A percentile compares a stretch with the other conserved stretches of the same genome.
phyloP scores from a whole-genome alignment of 1,140 invertebrate species.

The Philopotamus ludificatus region DNA sequence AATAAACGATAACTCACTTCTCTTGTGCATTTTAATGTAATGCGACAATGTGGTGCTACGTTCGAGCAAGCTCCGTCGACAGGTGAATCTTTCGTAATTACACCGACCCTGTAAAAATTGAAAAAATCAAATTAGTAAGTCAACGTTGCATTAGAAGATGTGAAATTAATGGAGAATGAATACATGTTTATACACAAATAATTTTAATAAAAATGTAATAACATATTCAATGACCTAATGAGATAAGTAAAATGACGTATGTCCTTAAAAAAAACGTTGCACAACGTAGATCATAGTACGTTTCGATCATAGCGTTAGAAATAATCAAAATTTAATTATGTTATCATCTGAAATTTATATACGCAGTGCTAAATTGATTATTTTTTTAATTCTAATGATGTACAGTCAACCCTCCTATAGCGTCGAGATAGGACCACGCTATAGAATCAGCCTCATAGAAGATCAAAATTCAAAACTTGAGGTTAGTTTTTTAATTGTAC shows the following conservation, averaged over 20 bases:
- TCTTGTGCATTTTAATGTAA: conserved; percentile 86
- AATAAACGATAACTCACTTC: conserved; percentile 64
- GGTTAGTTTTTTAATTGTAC: too few species aligned
- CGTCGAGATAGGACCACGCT: too few species aligned
- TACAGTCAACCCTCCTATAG: too few species aligned
- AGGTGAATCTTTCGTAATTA: conserved; percentile 21
- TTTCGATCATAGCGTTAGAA: too few species aligned
- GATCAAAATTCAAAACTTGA: too few species aligned
- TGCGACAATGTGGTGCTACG: conserved; percentile 86
- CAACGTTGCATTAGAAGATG: background rate
- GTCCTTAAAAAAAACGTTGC: too few species aligned
- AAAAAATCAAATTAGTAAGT: background rate
- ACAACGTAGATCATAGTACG: background rate
- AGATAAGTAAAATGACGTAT: too few species aligned
- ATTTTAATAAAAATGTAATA: background rate
- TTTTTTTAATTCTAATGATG: too few species aligned
- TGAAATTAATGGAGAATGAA: background rate
- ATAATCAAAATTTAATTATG: too few species aligned
- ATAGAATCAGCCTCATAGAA: too few species aligned
- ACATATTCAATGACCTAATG: background rate
- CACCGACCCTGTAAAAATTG: conserved; percentile 30
- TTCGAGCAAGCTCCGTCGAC: conserved; percentile 45
- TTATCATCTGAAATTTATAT: too few species aligned
- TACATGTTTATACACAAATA: background rate
- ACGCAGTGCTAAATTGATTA: too few species aligned